Percentiles rank a stretch among this genome's conserved stretches.
These are phyloP conservation scores for Mystacornis crossleyi DNA, from an alignment of 2,113 vertebrate species.

Conservation along the genomic window DNA sequence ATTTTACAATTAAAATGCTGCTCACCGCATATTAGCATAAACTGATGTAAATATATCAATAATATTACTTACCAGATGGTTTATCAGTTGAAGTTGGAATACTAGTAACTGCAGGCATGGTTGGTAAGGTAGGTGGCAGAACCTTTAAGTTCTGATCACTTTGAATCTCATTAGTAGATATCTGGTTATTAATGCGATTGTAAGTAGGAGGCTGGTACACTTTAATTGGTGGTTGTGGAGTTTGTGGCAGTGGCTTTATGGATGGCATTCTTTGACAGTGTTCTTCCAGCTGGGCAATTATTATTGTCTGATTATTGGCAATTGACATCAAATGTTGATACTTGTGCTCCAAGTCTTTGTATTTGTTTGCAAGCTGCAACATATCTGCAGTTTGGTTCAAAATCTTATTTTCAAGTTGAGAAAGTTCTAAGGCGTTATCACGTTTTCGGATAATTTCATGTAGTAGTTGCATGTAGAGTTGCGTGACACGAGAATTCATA, in stretches of 20 bases:
- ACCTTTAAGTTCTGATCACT: conserved; percentile 93
- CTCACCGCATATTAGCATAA: not conserved
- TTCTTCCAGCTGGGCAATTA: conserved; percentile 91
- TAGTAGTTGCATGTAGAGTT: conserved; percentile 97
- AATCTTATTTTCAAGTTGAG: conserved; percentile 95
- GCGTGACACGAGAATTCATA: conserved; percentile 98
- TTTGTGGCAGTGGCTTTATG: conserved; percentile 67
- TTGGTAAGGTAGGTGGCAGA: conserved; percentile 84
- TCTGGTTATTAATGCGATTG: conserved; percentile 88
- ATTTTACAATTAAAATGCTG: not conserved
- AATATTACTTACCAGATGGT: conserved; percentile 88
- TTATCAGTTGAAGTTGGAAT: conserved; percentile 90
- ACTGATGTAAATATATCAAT: not conserved
- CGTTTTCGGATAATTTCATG: conserved; percentile 98
- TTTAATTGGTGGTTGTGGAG: conserved; percentile 77
- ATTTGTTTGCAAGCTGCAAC: conserved; percentile 91
- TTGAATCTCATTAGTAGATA: conserved; percentile 96
- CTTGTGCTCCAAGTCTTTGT: conserved; percentile 96
- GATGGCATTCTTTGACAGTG: conserved; percentile 85
- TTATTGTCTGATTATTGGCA: conserved; percentile 91
- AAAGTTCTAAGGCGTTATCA: conserved; percentile 93
- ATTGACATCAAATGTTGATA: conserved; percentile 92
- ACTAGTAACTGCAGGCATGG: conserved; percentile 91
- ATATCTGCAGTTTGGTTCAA: conserved; percentile 97
- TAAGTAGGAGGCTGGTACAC: conserved; percentile 84